Evolutionary conservation across 2,888 invertebrate genomes (phyloP), one percentile per base, ranked within the genome.

Genomic region (Mythimna loreyi): DNA sequence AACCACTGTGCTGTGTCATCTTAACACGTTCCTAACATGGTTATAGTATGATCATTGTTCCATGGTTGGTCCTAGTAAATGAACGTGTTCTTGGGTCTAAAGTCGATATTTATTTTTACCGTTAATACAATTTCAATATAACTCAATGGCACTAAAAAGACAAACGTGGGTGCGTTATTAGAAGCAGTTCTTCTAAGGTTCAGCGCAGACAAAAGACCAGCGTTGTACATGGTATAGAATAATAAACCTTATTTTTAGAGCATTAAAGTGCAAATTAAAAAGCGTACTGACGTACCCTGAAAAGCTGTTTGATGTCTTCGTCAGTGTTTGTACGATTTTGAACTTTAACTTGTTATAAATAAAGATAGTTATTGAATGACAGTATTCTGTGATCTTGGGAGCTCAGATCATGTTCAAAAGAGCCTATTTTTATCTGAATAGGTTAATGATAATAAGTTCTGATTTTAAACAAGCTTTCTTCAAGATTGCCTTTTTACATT

Each of bases 371-470:
- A 19, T 47, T 45, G 1, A 45, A 45, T 53, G 23, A 47, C n/a
- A 19, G n/a, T 2, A 13, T 13, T 47, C 7, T 5, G 1, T 21
- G 16, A 1, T 62, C 9, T 36, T 13, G 19, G 33, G 11, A 52
- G 28, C 13, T 11, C 50, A 23, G 40, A 71, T 52, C 9, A 30
- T 45, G n/a, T n/a, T n/a, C 36, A 23, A 13, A 59, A 59, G 23
- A n/a, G 50, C 30, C 36, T 36, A 30, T 72, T 72, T 28, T 43
- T n/a, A 8, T 50, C 50, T 30, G 58, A 74, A 67, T 45, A 67
- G 57, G 61, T 23, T 43, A 49, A 59, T 67, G 67, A 49, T 9
- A 43, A 36, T 43, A 58, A 25, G n/a, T 62, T 43, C 30, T 61
- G 25, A 67, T 55, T 74, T 33, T 59, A 55, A n/a, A 72, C 58